Percentiles rank a stretch among this genome's conserved stretches.
Evolutionary conservation across 2,888 invertebrate species (phyloP).

Genomic region (Nephrotoma guestfalica): DNA sequence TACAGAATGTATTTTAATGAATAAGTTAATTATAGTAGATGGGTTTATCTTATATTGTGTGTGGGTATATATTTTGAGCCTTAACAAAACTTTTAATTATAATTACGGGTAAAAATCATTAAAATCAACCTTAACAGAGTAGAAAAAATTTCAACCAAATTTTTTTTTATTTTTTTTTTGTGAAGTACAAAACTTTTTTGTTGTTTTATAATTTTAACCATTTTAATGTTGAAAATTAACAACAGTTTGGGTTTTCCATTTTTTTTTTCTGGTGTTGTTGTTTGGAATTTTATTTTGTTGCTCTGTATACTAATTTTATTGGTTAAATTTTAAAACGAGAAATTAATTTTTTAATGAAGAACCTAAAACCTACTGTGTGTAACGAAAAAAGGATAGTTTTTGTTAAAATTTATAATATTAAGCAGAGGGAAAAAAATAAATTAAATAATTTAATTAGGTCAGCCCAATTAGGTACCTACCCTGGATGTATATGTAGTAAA

Average conservation of each 20-base stretch:
- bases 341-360: not conserved
- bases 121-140: not conserved
- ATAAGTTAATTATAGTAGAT: not conserved
- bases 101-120: not conserved
- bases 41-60: not conserved
- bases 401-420: not conserved
- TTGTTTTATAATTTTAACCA: not conserved
- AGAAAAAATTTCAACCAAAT: not conserved
- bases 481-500: not conserved
- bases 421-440: not conserved
- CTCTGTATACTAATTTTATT: not conserved
- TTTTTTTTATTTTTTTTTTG: not conserved
- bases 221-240: not conserved
- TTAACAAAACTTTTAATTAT: not conserved
- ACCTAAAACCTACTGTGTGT: not conserved
- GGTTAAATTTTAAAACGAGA: not conserved
- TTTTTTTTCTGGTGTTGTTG: not conserved
- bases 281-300: not conserved
- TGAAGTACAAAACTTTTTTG: not conserved
- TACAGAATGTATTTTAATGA: not conserved
- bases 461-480: not conserved
- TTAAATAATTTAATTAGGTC: not conserved
- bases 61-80: not conserved
- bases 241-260: not conserved
- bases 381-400: not conserved